Percentiles rank a stretch among this genome's conserved stretches.
Conservation (phyloP, 2,888 invertebrate genomes). For the Azorinus chamasolen region DNA sequence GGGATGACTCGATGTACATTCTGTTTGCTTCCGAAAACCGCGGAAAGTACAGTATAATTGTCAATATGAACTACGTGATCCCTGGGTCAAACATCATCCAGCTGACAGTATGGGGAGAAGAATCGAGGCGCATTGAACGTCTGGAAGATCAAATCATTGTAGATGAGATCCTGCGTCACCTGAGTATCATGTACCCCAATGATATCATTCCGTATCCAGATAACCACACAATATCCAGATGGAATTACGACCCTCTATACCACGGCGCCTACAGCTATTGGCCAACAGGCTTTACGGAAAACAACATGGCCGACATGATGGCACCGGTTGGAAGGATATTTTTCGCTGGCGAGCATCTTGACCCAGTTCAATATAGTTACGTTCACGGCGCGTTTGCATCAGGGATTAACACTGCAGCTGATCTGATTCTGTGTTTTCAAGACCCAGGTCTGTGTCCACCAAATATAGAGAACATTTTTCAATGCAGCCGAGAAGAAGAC, state of each 20-base stretch:
- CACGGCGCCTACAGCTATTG: constrained; percentile 45
- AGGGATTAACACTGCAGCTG: neutral
- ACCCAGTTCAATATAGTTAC: constrained; percentile 40
- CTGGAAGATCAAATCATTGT: constrained; percentile 24
- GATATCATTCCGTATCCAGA: constrained; percentile 4
- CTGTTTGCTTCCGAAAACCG: constrained; percentile 35
- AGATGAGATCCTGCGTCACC: constrained; percentile 26
- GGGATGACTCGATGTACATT: constrained; percentile 46
- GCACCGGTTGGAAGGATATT: constrained; percentile 44
- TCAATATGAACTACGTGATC: constrained; percentile 47
- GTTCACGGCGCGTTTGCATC: constrained; percentile 42
- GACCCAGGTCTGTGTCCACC: too few species aligned
- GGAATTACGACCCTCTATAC: constrained; percentile 29
- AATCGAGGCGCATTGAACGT: constrained; percentile 41
- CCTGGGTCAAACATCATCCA: constrained; percentile 50
- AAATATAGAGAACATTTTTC: too few species aligned
- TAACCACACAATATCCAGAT: constrained; percentile 23
- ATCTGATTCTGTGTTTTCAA: too few species aligned
- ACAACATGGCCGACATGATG: constrained; percentile 20
- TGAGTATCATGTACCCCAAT: constrained; percentile 34
- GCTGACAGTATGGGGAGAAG: constrained; percentile 33
- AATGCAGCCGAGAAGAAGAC: too few species aligned
- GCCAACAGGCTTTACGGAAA: constrained; percentile 33
- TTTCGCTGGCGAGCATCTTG: constrained; percentile 54
- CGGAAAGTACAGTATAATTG: constrained; percentile 34